phyloP scores from a whole-genome alignment of 2,113 vertebrate genomes.

The Trogon surrucura region DNA sequence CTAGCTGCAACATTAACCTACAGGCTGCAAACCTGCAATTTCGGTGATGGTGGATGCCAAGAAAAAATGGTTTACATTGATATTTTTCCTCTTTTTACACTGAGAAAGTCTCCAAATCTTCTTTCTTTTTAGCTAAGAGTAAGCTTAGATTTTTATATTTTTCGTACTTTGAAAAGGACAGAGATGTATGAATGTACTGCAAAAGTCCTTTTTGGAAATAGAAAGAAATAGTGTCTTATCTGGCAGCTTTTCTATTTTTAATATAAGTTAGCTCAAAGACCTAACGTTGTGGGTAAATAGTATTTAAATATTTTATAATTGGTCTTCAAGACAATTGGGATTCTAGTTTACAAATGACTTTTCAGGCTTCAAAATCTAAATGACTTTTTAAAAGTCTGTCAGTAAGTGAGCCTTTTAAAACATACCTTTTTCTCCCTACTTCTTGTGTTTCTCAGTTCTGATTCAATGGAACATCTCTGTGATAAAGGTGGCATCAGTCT shows the following conservation, averaged over 20 bases:
- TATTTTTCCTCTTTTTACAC: background rate
- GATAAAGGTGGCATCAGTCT: slow-evolving; percentile 7
- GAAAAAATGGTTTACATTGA: background rate
- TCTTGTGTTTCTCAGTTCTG: background rate
- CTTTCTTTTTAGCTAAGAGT: background rate
- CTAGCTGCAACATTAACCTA: background rate
- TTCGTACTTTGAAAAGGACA: background rate
- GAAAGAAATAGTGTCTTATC: background rate
- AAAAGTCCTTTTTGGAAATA: background rate
- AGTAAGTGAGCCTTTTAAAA: background rate
- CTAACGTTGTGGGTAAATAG: background rate
- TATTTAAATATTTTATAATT: background rate
- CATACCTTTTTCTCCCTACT: background rate
- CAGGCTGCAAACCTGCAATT: background rate
- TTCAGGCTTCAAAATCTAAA: background rate
- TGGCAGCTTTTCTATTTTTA: background rate
- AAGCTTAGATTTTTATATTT: background rate
- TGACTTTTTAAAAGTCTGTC: background rate
- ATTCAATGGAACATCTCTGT: background rate
- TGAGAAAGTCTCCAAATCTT: background rate
- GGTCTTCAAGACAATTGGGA: background rate
- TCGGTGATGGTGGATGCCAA: background rate
- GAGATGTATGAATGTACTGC: background rate
- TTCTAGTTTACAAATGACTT: background rate
- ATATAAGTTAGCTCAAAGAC: background rate